Conservation (phyloP, 2,888 invertebrate genomes). For the Tiliacea aurago region DNA sequence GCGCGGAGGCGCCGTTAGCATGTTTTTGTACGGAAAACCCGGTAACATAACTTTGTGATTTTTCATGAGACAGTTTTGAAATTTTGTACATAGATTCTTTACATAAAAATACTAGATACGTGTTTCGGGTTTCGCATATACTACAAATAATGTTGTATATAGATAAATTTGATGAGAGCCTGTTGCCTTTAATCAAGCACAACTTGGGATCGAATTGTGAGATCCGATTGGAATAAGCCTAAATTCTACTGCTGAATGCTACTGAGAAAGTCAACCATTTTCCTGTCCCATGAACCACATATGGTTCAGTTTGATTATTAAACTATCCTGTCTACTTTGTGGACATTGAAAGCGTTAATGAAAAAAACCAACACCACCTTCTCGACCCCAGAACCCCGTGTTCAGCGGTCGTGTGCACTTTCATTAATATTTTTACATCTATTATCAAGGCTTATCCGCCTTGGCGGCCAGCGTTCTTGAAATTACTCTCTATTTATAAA, state of each 20-base stretch:
- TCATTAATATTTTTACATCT: slow-evolving; percentile 1
- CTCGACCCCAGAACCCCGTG: background rate
- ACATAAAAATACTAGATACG: too few species aligned
- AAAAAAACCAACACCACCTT: background rate
- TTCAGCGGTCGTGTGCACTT: background rate
- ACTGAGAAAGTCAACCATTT: background rate
- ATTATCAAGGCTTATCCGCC: background rate
- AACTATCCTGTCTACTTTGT: too few species aligned
- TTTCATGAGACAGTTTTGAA: too few species aligned
- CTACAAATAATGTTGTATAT: too few species aligned
- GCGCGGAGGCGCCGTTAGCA: too few species aligned
- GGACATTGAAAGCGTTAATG: background rate
- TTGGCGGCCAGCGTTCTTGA: background rate
- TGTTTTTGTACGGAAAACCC: too few species aligned
- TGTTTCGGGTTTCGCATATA: too few species aligned
- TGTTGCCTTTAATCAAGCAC: too few species aligned
- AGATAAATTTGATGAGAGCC: background rate
- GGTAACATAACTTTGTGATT: too few species aligned
- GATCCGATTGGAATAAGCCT: background rate
- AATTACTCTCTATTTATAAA: slow-evolving; percentile 18
- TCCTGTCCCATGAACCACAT: too few species aligned
- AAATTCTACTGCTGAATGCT: background rate
- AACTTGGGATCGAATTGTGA: background rate
- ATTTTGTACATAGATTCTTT: too few species aligned
- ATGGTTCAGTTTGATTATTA: too few species aligned